Conservation (phyloP, 2,797 vertebrate genomes). For the Tokudaia tokunoshimensis region DNA sequence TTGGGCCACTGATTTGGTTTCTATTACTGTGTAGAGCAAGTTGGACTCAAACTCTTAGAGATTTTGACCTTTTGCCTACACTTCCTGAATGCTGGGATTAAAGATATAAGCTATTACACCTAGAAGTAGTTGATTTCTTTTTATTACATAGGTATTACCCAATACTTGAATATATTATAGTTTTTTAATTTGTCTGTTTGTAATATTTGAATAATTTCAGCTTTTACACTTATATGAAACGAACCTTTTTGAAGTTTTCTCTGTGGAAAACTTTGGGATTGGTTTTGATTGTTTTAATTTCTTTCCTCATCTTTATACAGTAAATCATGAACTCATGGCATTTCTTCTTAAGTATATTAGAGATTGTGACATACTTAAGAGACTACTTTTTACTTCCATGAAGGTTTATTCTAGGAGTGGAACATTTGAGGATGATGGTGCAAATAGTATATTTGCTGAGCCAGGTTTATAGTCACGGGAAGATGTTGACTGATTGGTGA, state of each 20-base stretch:
- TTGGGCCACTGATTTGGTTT: background rate
- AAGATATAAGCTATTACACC: background rate
- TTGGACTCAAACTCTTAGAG: background rate
- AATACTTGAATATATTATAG: background rate
- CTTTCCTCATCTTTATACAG: background rate
- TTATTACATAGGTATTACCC: background rate
- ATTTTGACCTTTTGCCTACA: background rate
- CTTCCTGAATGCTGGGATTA: too few relatives aligned
- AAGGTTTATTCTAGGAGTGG: slow-evolving; percentile 40
- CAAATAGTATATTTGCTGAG: slow-evolving; percentile 23
- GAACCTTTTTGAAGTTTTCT: background rate
- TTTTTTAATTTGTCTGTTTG: background rate
- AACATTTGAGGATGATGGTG: background rate
- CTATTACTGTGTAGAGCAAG: background rate
- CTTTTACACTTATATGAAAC: background rate
- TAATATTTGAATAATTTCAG: background rate
- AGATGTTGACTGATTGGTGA: slow-evolving; percentile 38
- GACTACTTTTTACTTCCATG: slow-evolving; percentile 33
- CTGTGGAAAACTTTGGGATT: background rate
- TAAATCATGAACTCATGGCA: background rate
- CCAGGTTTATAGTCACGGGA: slow-evolving; percentile 25
- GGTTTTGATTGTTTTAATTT: background rate
- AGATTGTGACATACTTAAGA: slow-evolving; percentile 28
- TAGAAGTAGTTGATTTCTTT: background rate
- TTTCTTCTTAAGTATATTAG: background rate